Percentiles rank a stretch among this genome's conserved stretches.
Conservation (phyloP, 2,113 vertebrate genomes). For the Notarius lentiginosus region DNA sequence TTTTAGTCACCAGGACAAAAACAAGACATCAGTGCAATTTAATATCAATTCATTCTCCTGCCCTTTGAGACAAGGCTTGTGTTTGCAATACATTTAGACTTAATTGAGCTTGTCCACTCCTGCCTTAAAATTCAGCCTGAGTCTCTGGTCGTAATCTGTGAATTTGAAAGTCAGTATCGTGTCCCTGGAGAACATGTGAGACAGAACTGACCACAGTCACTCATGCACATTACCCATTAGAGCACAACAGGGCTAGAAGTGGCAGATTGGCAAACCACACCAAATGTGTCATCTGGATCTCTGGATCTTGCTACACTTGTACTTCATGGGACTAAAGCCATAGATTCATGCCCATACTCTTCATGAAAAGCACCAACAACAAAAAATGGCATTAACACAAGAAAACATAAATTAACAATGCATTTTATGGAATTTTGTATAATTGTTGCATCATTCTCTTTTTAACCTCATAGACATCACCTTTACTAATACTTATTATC, state of each 20-base stretch:
- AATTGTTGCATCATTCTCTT: neutral
- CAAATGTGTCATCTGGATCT: conserved; percentile 4
- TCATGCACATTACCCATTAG: conserved; percentile 24
- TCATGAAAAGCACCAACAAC: neutral
- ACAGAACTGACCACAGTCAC: neutral
- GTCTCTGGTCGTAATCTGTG: conserved; percentile 55
- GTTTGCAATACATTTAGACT: conserved; percentile 57
- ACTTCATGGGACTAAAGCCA: neutral
- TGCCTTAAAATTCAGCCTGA: conserved; percentile 32
- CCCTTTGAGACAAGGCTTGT: conserved; percentile 47
- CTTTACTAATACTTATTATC: neutral
- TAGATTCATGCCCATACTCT: neutral
- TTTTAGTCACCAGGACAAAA: conserved; percentile 30
- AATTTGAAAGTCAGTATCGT: conserved; percentile 46
- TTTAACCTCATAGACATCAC: neutral
- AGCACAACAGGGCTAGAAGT: neutral
- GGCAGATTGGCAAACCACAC: neutral
- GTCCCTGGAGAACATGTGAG: conserved; percentile 47
- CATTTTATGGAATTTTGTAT: neutral
- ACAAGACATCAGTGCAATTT: conserved; percentile 50
- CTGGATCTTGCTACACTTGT: neutral
- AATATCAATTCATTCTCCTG: conserved; percentile 49
- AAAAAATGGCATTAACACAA: neutral
- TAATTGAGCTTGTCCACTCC: conserved; percentile 34
- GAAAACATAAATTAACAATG: neutral